Base-by-base conservation (phyloP, 2,113 vertebrate genomes). In the Catharus bicknelli region DNA sequence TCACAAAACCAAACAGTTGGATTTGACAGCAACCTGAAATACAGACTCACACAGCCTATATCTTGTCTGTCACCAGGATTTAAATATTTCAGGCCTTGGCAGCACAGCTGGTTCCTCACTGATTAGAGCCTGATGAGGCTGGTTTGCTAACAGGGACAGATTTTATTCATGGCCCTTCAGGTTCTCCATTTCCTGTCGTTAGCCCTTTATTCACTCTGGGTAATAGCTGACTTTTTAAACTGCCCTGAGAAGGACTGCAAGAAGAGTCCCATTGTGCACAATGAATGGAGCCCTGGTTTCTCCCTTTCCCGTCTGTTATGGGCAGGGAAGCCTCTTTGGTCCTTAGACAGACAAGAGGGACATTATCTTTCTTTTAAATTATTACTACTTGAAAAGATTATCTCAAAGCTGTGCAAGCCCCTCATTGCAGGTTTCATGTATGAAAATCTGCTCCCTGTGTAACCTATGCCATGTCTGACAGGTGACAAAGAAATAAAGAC, bases 201-300 rank as follows among this genome's bases (percentile, higher is more conserved):
- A 73, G 81, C 30, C 42, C 66, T 97, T 97, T 97, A 95, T 97
- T 96, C 74, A 4, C 45, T 26, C 79, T 85, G 51, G 53, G 76
- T 93, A 95, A 96, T 94, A 93, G 76, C 86, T 57, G 75, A 86
- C 90, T 96, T 88, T 91, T 76, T 86, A 82, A 94, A 92, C 75
- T 93, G 82, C 61, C 32, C 51, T 90, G 86, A 95, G 96, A 95
- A 82, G 34, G 11, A 30, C 59, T 53, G 22, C 80, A 96, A 97
- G 83, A 94, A 97, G 83, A 94, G 93, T 80, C 47, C 88, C 84
- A 92, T 94, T 96, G 91, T 97, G 82, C 64, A 25, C 29, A 85
- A 82, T 96, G 91, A 96, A 72, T 95, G 73, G 73, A 86, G 58
- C 20, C 61, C 76, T 95, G 83, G 88, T 62, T 82, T 90, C 78